Percentiles rank a stretch among this genome's conserved stretches.
phyloP scores from a whole-genome alignment of 1,140 invertebrate genomes.

The Drosophila willistoni region DNA sequence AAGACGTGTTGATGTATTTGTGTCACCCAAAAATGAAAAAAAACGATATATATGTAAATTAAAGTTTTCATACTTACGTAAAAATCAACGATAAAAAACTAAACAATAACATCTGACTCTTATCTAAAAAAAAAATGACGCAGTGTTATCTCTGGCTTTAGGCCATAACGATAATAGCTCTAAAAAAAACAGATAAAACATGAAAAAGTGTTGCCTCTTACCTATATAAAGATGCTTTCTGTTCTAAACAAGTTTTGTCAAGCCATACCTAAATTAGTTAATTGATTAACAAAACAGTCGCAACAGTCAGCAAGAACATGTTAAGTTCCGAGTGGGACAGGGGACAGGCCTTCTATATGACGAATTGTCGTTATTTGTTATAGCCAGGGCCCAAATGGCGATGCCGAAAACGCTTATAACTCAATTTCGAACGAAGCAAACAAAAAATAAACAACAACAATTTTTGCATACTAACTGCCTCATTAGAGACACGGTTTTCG shows the following conservation, averaged over 20 bases:
- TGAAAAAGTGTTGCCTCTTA: constrained; percentile 20
- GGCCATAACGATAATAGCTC: constrained; percentile 47
- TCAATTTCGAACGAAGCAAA: constrained; percentile 54
- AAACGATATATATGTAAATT: constrained; percentile 60
- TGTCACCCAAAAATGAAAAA: constrained; percentile 23
- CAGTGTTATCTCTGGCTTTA: constrained; percentile 60
- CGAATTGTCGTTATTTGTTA: constrained; percentile 57
- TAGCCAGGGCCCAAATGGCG: constrained; percentile 26
- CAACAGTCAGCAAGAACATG: background rate
- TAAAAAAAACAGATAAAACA: constrained; percentile 20
- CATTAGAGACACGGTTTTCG: constrained; percentile 65
- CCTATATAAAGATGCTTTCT: constrained; percentile 44
- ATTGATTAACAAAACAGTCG: constrained; percentile 47
- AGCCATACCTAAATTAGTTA: constrained; percentile 56
- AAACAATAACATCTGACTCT: constrained; percentile 31
- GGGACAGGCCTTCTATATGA: constrained; percentile 35
- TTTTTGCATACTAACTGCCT: constrained; percentile 76
- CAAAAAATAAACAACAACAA: constrained; percentile 50
- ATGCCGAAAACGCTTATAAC: constrained; percentile 52
- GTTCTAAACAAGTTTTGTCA: constrained; percentile 34
- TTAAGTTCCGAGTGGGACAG: background rate
- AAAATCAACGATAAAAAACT: constrained; percentile 17
- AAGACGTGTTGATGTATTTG: constrained; percentile 47
- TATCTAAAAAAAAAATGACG: constrained; percentile 46
- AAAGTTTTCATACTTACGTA: constrained; percentile 51